A percentile compares a stretch with the other conserved stretches of the same genome.
These are phyloP conservation scores for Bradypodion ventrale DNA, from an alignment of 2,797 vertebrate genomes.

Conservation along the genomic window DNA sequence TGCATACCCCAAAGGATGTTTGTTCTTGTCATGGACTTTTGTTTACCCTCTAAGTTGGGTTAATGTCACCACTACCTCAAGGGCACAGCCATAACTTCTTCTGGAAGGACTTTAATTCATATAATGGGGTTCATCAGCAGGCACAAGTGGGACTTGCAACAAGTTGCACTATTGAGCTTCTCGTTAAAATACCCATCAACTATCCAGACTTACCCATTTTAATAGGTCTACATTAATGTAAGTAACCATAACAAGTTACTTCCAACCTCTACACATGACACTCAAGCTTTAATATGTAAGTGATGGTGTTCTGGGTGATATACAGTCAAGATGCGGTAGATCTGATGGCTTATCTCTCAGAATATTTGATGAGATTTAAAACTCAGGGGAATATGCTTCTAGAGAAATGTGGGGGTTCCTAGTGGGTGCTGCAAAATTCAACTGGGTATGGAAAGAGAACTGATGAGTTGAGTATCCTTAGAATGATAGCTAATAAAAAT, in stretches of 20 bases:
- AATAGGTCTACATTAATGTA: no score
- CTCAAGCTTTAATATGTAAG: conserved; percentile 19
- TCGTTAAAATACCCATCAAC: not conserved
- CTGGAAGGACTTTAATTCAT: no score
- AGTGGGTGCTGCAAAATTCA: not conserved
- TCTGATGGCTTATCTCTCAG: conserved; percentile 5
- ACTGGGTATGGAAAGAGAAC: not conserved
- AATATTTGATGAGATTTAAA: not conserved
- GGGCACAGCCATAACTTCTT: not conserved
- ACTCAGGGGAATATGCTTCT: not conserved
- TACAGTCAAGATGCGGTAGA: conserved; percentile 5
- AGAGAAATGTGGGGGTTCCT: not conserved
- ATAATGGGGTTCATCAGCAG: not conserved
- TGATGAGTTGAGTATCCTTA: not conserved
- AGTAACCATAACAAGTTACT: no score
- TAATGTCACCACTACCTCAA: not conserved
- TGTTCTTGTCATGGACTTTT: no score
- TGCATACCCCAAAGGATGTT: no score
- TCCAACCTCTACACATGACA: not conserved
- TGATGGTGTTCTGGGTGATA: conserved; percentile 28
- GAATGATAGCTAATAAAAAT: conserved; percentile 9
- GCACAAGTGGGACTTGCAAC: not conserved
- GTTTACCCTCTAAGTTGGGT: not conserved
- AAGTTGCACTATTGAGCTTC: not conserved
- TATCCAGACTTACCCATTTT: no score